These are phyloP conservation scores for Brachypteracias leptosomus DNA, from an alignment of 2,113 vertebrate species.

Conservation along the genomic window DNA sequence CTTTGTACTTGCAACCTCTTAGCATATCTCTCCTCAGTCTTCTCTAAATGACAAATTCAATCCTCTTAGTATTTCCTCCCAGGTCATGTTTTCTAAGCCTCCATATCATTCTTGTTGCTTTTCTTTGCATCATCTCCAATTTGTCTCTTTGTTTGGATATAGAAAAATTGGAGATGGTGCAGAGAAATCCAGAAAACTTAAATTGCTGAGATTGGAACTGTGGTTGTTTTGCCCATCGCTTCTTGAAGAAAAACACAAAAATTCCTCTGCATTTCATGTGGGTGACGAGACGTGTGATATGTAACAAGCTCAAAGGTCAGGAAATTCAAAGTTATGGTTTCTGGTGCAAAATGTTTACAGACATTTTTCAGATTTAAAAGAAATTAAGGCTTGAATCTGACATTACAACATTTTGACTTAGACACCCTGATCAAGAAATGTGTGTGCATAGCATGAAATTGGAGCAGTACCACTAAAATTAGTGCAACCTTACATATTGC, in stretches of 20 bases:
- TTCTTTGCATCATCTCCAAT: neutral
- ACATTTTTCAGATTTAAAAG: neutral
- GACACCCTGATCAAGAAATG: neutral
- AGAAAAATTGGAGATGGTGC: neutral
- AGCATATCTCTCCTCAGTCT: neutral
- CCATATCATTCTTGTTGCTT: neutral
- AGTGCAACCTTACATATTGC: neutral
- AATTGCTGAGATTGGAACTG: neutral
- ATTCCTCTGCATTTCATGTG: neutral
- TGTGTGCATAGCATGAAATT: neutral
- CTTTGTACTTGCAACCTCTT: neutral
- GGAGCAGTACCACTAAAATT: neutral
- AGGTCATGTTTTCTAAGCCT: neutral
- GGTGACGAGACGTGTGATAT: neutral
- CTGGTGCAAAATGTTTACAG: neutral
- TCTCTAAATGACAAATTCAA: constrained; percentile 20
- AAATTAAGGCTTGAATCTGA: neutral
- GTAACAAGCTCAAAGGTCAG: neutral
- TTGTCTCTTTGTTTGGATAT: neutral
- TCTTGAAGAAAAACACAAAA: neutral
- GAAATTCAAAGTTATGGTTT: neutral
- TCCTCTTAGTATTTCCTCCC: neutral
- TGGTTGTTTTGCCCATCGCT: neutral
- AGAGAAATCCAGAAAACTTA: neutral
- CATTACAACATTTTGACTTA: neutral